Evolutionary conservation across 2,888 invertebrate genomes (phyloP).

Genomic region (Coelopa pilipes): DNA sequence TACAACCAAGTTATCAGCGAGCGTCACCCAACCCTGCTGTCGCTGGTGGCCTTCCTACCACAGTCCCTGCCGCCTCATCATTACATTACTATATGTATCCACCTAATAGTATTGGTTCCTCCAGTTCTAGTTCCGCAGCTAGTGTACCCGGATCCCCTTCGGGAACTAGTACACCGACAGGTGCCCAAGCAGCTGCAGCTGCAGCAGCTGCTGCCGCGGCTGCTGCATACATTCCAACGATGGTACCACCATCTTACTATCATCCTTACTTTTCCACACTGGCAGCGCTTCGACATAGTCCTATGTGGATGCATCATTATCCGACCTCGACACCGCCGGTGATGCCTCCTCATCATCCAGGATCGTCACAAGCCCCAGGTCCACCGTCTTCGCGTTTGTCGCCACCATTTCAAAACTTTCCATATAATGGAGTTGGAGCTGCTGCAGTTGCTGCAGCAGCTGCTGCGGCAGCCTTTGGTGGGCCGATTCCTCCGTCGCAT

Average conservation of each 20-base stretch:
- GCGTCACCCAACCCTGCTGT: constrained; percentile 51
- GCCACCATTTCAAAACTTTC: constrained; percentile 62
- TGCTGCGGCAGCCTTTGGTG: constrained; percentile 54
- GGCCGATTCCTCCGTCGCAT: constrained; percentile 44
- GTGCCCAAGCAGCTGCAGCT: constrained; percentile 55
- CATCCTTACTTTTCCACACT: constrained; percentile 64
- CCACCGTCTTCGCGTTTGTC: constrained; percentile 65
- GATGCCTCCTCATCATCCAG: constrained; percentile 51
- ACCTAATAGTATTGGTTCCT: constrained; percentile 55
- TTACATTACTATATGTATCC: constrained; percentile 65
- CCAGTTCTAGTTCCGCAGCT: constrained; percentile 50
- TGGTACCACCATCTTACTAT: constrained; percentile 60
- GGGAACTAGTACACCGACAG: constrained; percentile 32
- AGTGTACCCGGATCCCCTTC: constrained; percentile 46
- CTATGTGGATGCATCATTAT: constrained; percentile 69
- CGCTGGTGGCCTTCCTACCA: constrained; percentile 38
- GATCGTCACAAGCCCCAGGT: constrained; percentile 40
- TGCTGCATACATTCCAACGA: constrained; percentile 65
- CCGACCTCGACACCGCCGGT: constrained; percentile 62
- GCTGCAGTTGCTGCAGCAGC: constrained; percentile 58
- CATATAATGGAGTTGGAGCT: constrained; percentile 62
- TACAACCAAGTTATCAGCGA: constrained; percentile 50
- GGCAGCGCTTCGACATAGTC: constrained; percentile 68
- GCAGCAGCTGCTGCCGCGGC: constrained; percentile 59
- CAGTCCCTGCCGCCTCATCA: constrained; percentile 45